A percentile compares a stretch with the other conserved stretches of the same genome.
phyloP scores from a whole-genome alignment of 1,140 invertebrate species.

The Neotoxoptera formosana region DNA sequence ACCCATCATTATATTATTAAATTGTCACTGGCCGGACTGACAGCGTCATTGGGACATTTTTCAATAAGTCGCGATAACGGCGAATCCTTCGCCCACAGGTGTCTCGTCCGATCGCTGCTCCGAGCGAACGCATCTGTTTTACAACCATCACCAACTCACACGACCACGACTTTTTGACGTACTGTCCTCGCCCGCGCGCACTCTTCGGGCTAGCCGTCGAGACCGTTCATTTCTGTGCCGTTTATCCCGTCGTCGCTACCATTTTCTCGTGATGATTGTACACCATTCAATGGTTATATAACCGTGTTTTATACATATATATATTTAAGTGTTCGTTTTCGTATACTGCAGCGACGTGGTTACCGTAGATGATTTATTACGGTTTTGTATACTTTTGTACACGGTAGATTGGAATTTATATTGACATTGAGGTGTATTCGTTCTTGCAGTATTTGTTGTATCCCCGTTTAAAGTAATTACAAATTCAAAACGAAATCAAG shows the following conservation, averaged over 20 bases:
- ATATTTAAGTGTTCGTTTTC: neutral
- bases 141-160: neutral
- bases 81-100: neutral
- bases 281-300: neutral
- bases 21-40: neutral
- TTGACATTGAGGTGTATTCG: neutral
- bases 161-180: neutral
- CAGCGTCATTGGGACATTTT: neutral
- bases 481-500: conserved; percentile 1
- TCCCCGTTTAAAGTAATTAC: neutral
- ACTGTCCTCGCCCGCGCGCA: neutral
- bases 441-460: neutral
- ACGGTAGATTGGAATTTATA: neutral
- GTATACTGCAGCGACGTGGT: neutral
- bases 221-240: neutral
- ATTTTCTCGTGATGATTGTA: neutral
- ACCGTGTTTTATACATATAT: too few relatives aligned
- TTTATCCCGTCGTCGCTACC: neutral
- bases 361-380: neutral
- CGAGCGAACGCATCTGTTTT: neutral
- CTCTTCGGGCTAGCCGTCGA: neutral
- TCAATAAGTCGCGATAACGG: neutral
- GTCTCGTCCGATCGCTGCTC: neutral
- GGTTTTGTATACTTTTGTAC: neutral
- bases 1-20: too few relatives aligned